These are phyloP conservation scores for Pristionchus japonicus DNA, from an alignment of 2,888 invertebrate species.

Conservation along the genomic window DNA sequence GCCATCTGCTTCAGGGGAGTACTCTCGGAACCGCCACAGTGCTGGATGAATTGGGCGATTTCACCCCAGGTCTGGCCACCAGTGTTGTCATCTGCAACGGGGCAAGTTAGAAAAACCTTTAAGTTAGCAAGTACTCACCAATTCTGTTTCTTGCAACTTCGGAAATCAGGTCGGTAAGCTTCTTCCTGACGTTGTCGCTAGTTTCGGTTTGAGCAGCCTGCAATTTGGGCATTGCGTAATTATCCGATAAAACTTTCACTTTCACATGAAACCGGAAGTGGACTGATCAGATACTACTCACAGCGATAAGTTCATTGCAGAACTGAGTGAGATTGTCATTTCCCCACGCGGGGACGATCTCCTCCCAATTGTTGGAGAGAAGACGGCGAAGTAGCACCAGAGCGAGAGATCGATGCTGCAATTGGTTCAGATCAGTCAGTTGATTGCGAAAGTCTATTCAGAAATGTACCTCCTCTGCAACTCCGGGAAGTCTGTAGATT, in stretches of 20 bases:
- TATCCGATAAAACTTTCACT: too few relatives aligned
- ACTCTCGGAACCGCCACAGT: constrained; percentile 89
- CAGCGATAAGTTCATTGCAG: constrained; percentile 80
- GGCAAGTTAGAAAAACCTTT: not conserved
- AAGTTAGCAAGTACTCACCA: constrained; percentile 63
- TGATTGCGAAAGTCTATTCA: not conserved
- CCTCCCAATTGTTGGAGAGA: constrained; percentile 88
- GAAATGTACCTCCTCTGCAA: constrained; percentile 58
- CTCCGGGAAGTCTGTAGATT: constrained; percentile 56
- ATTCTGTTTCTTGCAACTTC: constrained; percentile 81
- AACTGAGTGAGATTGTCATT: constrained; percentile 88
- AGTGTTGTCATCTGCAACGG: constrained; percentile 63
- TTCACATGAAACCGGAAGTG: too few relatives aligned
- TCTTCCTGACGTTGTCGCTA: constrained; percentile 81
- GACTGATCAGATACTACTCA: not conserved
- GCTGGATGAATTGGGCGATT: constrained; percentile 91
- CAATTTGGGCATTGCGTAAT: too few relatives aligned
- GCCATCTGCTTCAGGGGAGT: constrained; percentile 91
- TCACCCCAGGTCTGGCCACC: constrained; percentile 80
- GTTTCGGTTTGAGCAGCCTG: constrained; percentile 85
- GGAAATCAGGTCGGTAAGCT: constrained; percentile 56
- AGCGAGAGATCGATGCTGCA: constrained; percentile 87
- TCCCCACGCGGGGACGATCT: constrained; percentile 86
- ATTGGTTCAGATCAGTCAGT: not conserved
- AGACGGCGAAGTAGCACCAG: constrained; percentile 92